These are phyloP conservation scores for Panurus biarmicus DNA, from an alignment of 2,113 vertebrate genomes.

Conservation along the genomic window DNA sequence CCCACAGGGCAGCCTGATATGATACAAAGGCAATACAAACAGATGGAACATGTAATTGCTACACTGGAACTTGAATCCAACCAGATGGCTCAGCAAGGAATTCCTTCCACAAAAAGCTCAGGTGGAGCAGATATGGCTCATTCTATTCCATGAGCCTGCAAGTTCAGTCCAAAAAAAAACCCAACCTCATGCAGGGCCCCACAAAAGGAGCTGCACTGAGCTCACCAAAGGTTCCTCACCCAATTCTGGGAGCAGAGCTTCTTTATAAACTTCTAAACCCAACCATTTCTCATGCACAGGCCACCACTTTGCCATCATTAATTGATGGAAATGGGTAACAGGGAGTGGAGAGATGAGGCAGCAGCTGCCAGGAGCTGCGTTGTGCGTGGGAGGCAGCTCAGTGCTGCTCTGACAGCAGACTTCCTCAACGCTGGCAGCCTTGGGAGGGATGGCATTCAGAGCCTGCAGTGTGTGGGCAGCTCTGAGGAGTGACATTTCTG, in stretches of 20 bases:
- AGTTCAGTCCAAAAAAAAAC: neutral
- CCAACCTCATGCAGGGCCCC: neutral
- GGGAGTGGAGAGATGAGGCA: neutral
- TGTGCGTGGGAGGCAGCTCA: neutral
- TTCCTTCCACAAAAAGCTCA: neutral
- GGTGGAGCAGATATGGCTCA: neutral
- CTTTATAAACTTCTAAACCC: neutral
- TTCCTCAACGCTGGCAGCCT: neutral
- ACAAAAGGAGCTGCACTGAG: neutral
- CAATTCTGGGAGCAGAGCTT: neutral
- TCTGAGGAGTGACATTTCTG: conserved; percentile 11
- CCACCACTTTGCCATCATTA: neutral
- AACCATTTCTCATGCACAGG: neutral
- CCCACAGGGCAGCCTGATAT: neutral
- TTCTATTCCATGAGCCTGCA: neutral
- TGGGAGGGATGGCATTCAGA: neutral
- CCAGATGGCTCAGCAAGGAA: conserved; percentile 33
- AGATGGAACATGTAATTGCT: conserved; percentile 33
- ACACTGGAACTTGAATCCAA: conserved; percentile 16
- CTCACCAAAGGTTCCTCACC: neutral
- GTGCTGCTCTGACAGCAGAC: neutral
- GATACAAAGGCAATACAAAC: neutral
- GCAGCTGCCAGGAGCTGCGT: neutral
- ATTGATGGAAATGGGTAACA: neutral
- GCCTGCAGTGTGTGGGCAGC: neutral